Conservation (phyloP, 2,113 vertebrate genomes). For the Antechinus stuartii region DNA sequence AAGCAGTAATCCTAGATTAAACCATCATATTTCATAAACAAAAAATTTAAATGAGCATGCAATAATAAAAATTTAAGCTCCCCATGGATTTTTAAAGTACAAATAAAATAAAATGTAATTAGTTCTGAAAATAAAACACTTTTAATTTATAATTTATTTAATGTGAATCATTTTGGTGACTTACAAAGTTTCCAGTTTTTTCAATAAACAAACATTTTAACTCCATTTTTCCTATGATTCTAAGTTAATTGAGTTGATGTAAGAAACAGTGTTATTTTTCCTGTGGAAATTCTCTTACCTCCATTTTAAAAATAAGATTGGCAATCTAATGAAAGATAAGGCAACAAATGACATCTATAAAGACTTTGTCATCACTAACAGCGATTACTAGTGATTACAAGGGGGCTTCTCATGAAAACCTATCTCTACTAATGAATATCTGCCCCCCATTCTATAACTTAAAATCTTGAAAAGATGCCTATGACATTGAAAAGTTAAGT, state of each 20-base stretch:
- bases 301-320: neutral
- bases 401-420: neutral
- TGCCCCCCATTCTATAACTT: too few relatives aligned
- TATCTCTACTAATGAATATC: neutral
- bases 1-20: neutral
- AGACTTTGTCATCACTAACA: conserved; percentile 11
- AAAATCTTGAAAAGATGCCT: neutral
- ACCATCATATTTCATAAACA: neutral
- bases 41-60: neutral
- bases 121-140: neutral
- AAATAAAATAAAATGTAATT: too few relatives aligned
- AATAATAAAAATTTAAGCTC: neutral
- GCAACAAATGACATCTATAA: neutral
- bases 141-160: neutral
- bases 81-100: neutral
- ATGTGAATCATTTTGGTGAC: neutral
- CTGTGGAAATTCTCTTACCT: neutral
- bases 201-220: neutral
- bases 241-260: neutral
- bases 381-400: neutral
- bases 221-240: neutral
- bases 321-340: conserved; percentile 13
- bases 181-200: neutral
- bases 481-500: neutral
- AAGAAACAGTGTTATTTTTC: neutral